A percentile compares a stretch with the other conserved stretches of the same genome.
These are phyloP conservation scores for Bos indicus DNA, from an alignment of 2,113 vertebrate genomes.

Conservation along the genomic window DNA sequence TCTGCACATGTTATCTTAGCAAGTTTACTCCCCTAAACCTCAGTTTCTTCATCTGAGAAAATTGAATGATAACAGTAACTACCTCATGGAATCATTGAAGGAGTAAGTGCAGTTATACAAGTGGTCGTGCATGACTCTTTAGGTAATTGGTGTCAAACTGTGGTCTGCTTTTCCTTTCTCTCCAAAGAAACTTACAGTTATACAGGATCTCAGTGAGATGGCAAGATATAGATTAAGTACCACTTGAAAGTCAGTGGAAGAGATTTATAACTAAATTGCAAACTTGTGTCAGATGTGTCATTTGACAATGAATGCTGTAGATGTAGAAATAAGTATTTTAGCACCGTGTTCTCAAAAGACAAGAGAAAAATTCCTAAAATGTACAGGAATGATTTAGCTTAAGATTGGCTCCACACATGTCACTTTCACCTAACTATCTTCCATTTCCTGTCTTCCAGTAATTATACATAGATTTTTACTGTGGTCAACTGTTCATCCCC, in stretches of 20 bases:
- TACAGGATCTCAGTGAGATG: background rate
- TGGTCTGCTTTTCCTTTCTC: background rate
- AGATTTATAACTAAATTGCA: background rate
- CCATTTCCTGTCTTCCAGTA: background rate
- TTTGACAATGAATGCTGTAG: background rate
- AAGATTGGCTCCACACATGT: background rate
- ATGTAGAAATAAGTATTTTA: background rate
- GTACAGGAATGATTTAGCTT: background rate
- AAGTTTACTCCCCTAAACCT: background rate
- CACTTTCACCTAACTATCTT: background rate
- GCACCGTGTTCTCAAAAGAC: background rate
- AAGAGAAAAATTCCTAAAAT: background rate
- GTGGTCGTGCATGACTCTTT: accelerated
- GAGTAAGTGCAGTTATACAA: background rate
- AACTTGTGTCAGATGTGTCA: background rate
- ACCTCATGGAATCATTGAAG: background rate
- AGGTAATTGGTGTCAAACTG: background rate
- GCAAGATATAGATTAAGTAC: background rate
- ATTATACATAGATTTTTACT: background rate
- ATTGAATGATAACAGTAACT: background rate
- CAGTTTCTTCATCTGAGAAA: background rate
- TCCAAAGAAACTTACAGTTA: background rate
- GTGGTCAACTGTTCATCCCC: background rate
- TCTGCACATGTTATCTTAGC: background rate
- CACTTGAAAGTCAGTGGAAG: background rate